Evolutionary conservation across 2,797 vertebrate species (phyloP).

Genomic region (Lagocephalus sceleratus): DNA sequence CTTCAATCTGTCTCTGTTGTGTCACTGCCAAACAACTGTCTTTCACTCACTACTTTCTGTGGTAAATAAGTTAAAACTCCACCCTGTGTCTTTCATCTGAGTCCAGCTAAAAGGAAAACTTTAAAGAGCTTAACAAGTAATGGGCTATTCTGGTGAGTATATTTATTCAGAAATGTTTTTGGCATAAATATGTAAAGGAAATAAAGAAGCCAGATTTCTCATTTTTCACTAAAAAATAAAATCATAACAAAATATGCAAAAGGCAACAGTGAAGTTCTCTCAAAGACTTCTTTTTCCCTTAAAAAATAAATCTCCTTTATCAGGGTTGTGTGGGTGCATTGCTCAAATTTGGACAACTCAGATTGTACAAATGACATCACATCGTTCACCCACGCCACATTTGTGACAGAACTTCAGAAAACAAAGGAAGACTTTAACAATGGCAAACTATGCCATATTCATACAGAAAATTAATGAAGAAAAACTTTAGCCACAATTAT

Average conservation of each 20-base stretch:
- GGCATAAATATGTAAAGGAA: no score
- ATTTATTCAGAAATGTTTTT: no score
- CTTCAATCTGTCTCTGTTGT: no score
- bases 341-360: conserved; percentile 1
- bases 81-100: no score
- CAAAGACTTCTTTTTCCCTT: neutral
- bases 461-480: neutral
- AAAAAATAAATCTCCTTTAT: neutral
- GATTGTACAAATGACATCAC: neutral
- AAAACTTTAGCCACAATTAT: neutral
- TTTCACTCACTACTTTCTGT: no score
- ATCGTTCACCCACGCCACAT: neutral
- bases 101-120: no score
- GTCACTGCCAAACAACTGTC: no score
- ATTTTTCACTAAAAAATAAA: no score
- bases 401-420: neutral
- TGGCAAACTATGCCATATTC: neutral
- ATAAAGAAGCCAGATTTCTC: no score
- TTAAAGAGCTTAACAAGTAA: no score
- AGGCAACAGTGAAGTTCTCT: neutral
- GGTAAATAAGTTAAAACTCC: no score
- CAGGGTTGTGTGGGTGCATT: conserved; percentile 1
- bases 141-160: no score
- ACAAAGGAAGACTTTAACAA: neutral
- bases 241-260: neutral